Evolutionary conservation across 2,888 invertebrate genomes (phyloP).

Genomic region (Campopleginae sp.): DNA sequence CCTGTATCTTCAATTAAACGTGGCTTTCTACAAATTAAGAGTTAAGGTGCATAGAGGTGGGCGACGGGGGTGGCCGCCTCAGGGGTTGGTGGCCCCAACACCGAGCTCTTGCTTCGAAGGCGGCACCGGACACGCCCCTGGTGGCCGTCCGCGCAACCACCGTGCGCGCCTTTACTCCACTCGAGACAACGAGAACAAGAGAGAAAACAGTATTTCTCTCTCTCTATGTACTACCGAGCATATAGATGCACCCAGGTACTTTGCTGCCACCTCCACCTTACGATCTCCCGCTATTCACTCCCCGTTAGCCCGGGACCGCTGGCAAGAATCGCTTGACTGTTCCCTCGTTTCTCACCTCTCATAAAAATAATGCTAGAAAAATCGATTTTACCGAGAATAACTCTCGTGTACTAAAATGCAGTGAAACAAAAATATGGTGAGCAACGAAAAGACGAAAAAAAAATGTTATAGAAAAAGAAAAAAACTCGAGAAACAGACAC

Average conservation of each 20-base stretch:
- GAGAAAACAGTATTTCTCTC: constrained; percentile 57
- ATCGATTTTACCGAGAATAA: constrained; percentile 27
- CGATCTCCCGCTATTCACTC: constrained; percentile 59
- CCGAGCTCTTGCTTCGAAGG: constrained; percentile 78
- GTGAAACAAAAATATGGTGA: background rate
- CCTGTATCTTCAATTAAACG: constrained; percentile 77
- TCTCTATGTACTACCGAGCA: constrained; percentile 47
- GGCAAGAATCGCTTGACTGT: constrained; percentile 56
- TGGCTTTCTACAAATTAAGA: constrained; percentile 78
- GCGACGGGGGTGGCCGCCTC: constrained; percentile 72
- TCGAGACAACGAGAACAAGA: constrained; percentile 31
- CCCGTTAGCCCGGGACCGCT: constrained; percentile 50
- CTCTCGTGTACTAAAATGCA: background rate
- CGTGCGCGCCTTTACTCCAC: constrained; percentile 77
- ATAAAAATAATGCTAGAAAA: constrained; percentile 38
- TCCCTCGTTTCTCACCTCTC: constrained; percentile 55
- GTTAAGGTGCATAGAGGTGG: constrained; percentile 80
- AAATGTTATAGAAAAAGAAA: background rate
- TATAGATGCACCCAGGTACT: constrained; percentile 62
- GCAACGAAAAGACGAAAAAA: background rate
- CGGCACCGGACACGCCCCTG: constrained; percentile 83
- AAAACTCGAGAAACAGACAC: background rate
- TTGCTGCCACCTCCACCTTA: constrained; percentile 67
- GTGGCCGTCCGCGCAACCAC: constrained; percentile 81
- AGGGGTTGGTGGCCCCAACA: constrained; percentile 77